These are phyloP conservation scores for Drosophila fuyamai DNA, from an alignment of 1,140 invertebrate genomes.

Conservation along the genomic window DNA sequence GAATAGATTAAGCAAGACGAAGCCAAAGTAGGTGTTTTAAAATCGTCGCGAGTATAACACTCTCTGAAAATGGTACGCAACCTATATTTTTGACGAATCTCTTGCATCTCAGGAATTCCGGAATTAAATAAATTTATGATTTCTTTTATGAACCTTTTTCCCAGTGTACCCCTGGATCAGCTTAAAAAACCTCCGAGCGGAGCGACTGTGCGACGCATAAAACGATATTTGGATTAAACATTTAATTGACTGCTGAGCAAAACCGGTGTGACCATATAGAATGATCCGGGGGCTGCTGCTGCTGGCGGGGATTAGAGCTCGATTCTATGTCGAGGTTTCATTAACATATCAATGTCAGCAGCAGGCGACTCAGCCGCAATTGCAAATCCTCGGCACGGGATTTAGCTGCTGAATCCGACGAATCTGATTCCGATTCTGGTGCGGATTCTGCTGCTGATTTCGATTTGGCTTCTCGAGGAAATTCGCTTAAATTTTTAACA, in stretches of 20 bases:
- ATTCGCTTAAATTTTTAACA: conserved; percentile 83
- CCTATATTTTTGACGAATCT: too few species aligned
- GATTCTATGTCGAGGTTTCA: conserved; percentile 44
- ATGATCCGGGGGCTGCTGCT: conserved; percentile 40
- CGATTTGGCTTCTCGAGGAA: conserved; percentile 68
- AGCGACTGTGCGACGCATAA: conserved; percentile 56
- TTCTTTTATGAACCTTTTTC: background rate
- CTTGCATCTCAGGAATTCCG: too few species aligned
- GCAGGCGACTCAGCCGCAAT: conserved; percentile 34
- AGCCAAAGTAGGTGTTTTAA: too few species aligned
- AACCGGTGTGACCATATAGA: conserved; percentile 61
- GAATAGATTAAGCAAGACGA: too few species aligned
- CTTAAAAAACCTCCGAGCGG: conserved; percentile 1
- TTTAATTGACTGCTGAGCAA: conserved; percentile 70
- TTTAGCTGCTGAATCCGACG: conserved; percentile 42
- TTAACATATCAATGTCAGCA: conserved; percentile 81
- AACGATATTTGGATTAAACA: conserved; percentile 80
- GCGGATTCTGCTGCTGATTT: conserved; percentile 54
- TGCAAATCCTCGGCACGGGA: conserved; percentile 28
- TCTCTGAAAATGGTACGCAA: too few species aligned
- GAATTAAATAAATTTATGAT: background rate
- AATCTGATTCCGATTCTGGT: conserved; percentile 47
- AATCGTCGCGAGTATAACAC: too few species aligned
- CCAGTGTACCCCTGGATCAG: conserved; percentile 15
- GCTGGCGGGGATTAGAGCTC: conserved; percentile 58